A percentile compares a stretch with the other conserved stretches of the same genome.
Evolutionary conservation across 2,113 vertebrate species (phyloP).

Genomic region (Peromyscus maniculatus): DNA sequence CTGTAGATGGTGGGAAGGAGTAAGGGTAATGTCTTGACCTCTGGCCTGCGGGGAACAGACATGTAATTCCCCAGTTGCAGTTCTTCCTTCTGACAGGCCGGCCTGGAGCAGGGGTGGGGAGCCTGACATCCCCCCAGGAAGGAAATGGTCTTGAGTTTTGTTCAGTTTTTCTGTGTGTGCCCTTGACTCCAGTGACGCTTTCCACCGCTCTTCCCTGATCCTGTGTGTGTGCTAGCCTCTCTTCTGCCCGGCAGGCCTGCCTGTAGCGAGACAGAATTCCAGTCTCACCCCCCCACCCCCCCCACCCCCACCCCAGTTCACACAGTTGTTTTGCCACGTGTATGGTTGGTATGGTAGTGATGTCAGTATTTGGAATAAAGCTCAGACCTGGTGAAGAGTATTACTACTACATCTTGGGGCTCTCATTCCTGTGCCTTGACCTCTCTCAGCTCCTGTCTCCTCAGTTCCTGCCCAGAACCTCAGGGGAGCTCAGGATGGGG

Average conservation of each 20-base stretch:
- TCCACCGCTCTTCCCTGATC: neutral
- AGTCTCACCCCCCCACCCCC: neutral
- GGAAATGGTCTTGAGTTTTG: neutral
- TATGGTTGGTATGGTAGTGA: neutral
- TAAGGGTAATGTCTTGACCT: neutral
- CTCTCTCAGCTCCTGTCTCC: neutral
- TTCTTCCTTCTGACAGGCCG: neutral
- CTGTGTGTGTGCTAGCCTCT: neutral
- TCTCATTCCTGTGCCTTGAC: neutral
- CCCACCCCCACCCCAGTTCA: neutral
- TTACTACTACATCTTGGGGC: neutral
- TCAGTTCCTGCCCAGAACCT: neutral
- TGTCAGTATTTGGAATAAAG: conserved; percentile 32
- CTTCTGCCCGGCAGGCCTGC: neutral
- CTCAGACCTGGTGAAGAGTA: neutral
- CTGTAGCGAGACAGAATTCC: neutral
- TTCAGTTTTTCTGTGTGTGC: neutral
- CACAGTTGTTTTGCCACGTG: neutral
- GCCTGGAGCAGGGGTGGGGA: no score
- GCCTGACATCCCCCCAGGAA: neutral
- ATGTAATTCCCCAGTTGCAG: neutral
- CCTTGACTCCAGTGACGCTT: neutral
- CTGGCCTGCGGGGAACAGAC: conserved; percentile 5
- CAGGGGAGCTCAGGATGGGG: neutral
- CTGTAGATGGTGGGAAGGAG: neutral